A percentile compares a stretch with the other conserved stretches of the same genome.
These are phyloP conservation scores for Subanguina moxae DNA, from an alignment of 1,140 invertebrate genomes.

Conservation along the genomic window DNA sequence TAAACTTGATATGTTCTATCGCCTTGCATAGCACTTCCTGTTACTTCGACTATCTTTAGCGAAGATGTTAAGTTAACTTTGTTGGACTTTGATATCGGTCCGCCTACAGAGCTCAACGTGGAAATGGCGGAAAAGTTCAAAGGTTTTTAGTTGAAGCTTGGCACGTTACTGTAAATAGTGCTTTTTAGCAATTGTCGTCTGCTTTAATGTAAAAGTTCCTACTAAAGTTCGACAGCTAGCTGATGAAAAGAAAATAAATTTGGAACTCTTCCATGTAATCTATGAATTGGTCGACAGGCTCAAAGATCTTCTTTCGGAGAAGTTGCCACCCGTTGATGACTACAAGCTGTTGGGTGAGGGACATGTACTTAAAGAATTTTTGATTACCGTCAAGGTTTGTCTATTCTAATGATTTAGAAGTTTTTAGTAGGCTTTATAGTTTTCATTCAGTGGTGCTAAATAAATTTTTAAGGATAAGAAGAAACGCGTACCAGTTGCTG, in stretches of 20 bases:
- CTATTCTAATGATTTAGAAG: slow-evolving; percentile 52
- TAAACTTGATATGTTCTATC: too few relatives aligned
- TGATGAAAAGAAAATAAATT: slow-evolving; percentile 32
- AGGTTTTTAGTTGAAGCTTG: slow-evolving; percentile 60
- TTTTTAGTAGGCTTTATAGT: too few relatives aligned
- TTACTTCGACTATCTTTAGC: slow-evolving; percentile 47
- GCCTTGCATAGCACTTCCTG: too few relatives aligned
- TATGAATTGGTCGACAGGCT: slow-evolving; percentile 49
- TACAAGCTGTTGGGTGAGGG: slow-evolving; percentile 49
- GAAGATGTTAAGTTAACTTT: slow-evolving; percentile 75
- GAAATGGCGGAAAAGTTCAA: slow-evolving; percentile 79
- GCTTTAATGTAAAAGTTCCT: slow-evolving; percentile 48
- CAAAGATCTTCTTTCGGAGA: slow-evolving; percentile 38
- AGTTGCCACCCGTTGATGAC: slow-evolving; percentile 26
- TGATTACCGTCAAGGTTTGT: slow-evolving; percentile 48
- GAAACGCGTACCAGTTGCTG: slow-evolving; percentile 11
- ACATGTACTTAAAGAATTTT: slow-evolving; percentile 54
- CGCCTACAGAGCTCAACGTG: slow-evolving; percentile 75
- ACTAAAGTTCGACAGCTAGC: slow-evolving; percentile 33
- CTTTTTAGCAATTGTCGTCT: slow-evolving; percentile 47
- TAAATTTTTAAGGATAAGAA: too few relatives aligned
- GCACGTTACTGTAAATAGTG: slow-evolving; percentile 9
- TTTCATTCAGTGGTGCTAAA: too few relatives aligned
- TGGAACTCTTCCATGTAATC: slow-evolving; percentile 54
- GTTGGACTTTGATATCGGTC: slow-evolving; percentile 82